Evolutionary conservation across 2,113 vertebrate genomes (phyloP).

Genomic region (Entelurus aequoreus): DNA sequence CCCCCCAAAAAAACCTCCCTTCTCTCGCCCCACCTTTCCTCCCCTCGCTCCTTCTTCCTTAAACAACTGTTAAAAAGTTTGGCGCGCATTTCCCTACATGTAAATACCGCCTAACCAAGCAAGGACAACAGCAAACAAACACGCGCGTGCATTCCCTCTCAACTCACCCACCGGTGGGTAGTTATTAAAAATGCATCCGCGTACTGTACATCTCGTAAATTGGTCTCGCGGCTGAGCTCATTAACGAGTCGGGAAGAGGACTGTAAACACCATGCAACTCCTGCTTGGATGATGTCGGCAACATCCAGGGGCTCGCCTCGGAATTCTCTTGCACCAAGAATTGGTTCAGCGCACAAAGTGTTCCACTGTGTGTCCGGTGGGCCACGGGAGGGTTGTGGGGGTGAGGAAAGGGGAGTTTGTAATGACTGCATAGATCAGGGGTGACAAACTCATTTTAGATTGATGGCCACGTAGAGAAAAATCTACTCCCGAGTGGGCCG

Average conservation of each 20-base stretch:
- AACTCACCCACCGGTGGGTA: conserved; percentile 57
- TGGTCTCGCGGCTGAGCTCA: conserved; percentile 69
- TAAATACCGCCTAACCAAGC: conserved; percentile 39
- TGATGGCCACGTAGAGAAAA: no score
- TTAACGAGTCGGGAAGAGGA: conserved; percentile 61
- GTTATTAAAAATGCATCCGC: conserved; percentile 74
- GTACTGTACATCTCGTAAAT: conserved; percentile 68
- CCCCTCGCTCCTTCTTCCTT: conserved; percentile 29
- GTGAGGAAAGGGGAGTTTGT: conserved; percentile 11
- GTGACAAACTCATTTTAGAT: no score
- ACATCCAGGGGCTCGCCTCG: conserved; percentile 40
- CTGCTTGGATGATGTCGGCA: conserved; percentile 53
- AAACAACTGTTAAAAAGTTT: conserved; percentile 54
- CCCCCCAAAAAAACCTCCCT: conserved; percentile 30
- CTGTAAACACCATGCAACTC: conserved; percentile 63
- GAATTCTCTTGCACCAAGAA: conserved; percentile 45
- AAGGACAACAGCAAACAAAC: conserved; percentile 59
- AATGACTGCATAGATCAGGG: conserved; percentile 38
- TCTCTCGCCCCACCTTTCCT: conserved; percentile 43
- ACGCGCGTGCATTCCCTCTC: conserved; percentile 52
- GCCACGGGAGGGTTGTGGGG: no score
- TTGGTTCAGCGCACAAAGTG: conserved; percentile 29
- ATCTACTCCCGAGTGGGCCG: no score
- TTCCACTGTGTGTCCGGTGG: conserved; percentile 20
- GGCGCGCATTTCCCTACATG: conserved; percentile 38